These are phyloP conservation scores for Jaculus jaculus DNA, from an alignment of 2,113 vertebrate species.

Conservation along the genomic window DNA sequence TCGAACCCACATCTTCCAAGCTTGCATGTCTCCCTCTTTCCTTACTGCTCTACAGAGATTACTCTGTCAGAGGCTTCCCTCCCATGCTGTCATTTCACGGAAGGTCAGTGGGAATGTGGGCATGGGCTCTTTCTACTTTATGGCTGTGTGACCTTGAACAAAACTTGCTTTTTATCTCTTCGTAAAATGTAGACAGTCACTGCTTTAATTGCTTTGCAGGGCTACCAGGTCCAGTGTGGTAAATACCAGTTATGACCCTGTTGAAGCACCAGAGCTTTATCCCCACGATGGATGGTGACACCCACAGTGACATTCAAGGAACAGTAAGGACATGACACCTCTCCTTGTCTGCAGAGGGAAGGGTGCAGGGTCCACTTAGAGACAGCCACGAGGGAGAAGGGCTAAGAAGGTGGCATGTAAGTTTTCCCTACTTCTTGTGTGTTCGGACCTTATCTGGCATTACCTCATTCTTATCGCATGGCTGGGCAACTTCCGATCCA, in stretches of 20 bases:
- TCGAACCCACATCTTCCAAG: neutral
- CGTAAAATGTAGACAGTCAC: neutral
- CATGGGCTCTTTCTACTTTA: neutral
- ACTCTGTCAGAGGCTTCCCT: neutral
- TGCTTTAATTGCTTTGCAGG: neutral
- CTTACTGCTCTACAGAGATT: neutral
- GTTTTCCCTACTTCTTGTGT: neutral
- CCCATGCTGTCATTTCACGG: neutral
- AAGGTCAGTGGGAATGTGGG: neutral
- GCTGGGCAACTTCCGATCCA: neutral
- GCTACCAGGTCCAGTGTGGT: too few relatives aligned
- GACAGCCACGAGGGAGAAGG: neutral
- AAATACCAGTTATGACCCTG: neutral
- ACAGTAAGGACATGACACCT: neutral
- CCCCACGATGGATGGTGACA: neutral
- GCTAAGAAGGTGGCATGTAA: neutral
- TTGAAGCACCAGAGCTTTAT: neutral
- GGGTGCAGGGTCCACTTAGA: too few relatives aligned
- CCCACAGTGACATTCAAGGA: neutral
- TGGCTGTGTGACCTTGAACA: neutral
- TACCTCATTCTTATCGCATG: neutral
- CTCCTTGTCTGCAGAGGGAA: neutral
- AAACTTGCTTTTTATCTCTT: neutral
- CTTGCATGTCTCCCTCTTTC: neutral
- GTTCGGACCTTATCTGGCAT: neutral